Percentiles rank a stretch among this genome's conserved stretches.
Conservation (phyloP, 2,797 vertebrate species). For the Neopelma chrysocephalum region DNA sequence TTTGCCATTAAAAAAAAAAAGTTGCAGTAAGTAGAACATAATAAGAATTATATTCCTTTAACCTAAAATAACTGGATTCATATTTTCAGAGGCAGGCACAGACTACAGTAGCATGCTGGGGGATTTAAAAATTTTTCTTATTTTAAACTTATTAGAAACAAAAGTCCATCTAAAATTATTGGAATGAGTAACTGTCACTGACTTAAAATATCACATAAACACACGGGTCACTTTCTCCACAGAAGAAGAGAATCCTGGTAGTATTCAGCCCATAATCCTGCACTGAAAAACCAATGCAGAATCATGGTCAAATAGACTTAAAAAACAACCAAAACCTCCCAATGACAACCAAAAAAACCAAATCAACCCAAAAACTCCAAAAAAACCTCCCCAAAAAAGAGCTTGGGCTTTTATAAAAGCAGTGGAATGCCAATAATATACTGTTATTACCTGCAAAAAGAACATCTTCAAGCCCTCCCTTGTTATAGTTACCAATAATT, state of each 20-base stretch:
- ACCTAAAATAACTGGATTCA: not conserved
- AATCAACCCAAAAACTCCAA: not conserved
- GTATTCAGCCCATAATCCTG: slow-evolving; percentile 13
- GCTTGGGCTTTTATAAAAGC: not conserved
- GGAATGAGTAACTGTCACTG: not conserved
- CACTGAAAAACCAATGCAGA: slow-evolving; percentile 29
- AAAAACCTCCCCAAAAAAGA: not conserved
- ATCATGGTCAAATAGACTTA: not conserved
- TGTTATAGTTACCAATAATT: not conserved
- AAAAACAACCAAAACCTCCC: not conserved
- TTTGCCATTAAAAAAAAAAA: not conserved
- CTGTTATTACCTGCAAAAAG: not conserved
- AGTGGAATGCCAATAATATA: not conserved
- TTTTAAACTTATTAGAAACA: not conserved
- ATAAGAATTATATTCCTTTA: not conserved
- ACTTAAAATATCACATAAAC: not conserved
- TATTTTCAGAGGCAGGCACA: not conserved
- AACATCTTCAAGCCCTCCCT: not conserved
- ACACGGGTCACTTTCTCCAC: slow-evolving; percentile 13
- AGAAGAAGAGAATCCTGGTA: slow-evolving; percentile 17
- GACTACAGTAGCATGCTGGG: not conserved
- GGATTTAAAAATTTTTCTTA: not conserved
- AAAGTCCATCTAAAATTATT: not conserved
- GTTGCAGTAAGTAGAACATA: not conserved
- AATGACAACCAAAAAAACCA: not conserved